Conservation (phyloP, 2,888 invertebrate genomes). For the Acleris laterana region DNA sequence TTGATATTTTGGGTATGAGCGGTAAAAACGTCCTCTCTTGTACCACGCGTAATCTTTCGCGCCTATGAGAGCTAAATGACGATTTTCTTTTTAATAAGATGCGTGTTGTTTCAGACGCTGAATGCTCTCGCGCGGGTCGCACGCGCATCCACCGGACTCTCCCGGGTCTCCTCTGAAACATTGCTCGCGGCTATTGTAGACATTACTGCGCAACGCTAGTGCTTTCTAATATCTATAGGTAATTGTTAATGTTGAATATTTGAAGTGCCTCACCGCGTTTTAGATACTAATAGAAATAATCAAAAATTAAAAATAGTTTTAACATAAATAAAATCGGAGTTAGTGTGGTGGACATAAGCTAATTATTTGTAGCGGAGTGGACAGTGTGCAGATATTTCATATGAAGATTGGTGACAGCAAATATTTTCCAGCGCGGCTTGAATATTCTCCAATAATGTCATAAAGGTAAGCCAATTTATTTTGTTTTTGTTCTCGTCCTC, state of each 20-base stretch:
- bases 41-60: no score
- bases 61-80: neutral
- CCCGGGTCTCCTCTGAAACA: slow-evolving; percentile 41
- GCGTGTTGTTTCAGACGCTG: slow-evolving; percentile 45
- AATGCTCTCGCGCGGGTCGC: slow-evolving; percentile 34
- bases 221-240: slow-evolving; percentile 43
- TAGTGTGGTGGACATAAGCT: slow-evolving; percentile 33
- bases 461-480: slow-evolving; percentile 64
- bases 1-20: no score
- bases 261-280: slow-evolving; percentile 55
- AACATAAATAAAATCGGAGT: slow-evolving; percentile 6
- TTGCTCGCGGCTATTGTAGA: slow-evolving; percentile 41
- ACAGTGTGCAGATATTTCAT: slow-evolving; percentile 47
- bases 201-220: slow-evolving; percentile 40
- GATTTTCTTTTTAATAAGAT: slow-evolving; percentile 11
- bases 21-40: no score
- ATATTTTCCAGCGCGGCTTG: slow-evolving; percentile 53
- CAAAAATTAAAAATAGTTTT: slow-evolving; percentile 22
- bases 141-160: slow-evolving; percentile 25
- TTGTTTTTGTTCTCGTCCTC: slow-evolving; percentile 4
- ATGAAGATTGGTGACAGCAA: slow-evolving; percentile 50
- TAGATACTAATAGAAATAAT: slow-evolving; percentile 39
- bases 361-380: slow-evolving; percentile 44
- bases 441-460: slow-evolving; percentile 63
- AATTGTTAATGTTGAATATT: slow-evolving; percentile 45